These are phyloP conservation scores for Lithophane semibrunnea DNA, from an alignment of 2,888 invertebrate species.

Conservation along the genomic window DNA sequence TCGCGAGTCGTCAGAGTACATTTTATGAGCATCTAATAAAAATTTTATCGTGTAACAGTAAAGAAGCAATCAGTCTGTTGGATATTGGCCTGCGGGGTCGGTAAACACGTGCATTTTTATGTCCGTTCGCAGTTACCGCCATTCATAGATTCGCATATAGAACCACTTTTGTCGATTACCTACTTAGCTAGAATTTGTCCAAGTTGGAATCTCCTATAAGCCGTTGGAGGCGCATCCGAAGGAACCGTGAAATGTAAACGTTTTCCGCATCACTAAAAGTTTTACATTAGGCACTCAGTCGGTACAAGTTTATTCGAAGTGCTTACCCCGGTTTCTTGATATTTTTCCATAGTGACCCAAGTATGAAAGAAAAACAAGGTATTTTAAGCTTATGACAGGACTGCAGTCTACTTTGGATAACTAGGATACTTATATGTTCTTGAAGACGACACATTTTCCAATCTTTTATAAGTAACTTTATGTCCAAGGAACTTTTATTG, in stretches of 20 bases:
- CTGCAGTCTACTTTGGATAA: not conserved
- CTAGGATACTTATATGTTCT: not conserved
- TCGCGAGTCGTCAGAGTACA: constrained; percentile 87
- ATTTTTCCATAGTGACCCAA: constrained; percentile 11
- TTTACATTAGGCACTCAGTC: constrained; percentile 25
- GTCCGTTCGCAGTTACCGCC: constrained; percentile 80
- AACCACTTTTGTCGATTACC: constrained; percentile 74
- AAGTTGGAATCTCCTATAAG: constrained; percentile 35
- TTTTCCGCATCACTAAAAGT: constrained; percentile 18
- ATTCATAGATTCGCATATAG: constrained; percentile 76
- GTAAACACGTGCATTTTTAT: constrained; percentile 90
- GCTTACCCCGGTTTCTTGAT: constrained; percentile 2
- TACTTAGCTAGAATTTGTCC: constrained; percentile 59
- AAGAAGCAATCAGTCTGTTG: constrained; percentile 90
- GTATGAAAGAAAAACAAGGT: constrained; percentile 1
- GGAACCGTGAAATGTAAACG: constrained; percentile 29
- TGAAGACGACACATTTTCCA: not conserved
- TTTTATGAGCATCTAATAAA: constrained; percentile 89
- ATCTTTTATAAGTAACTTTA: not conserved
- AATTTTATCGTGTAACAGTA: constrained; percentile 90
- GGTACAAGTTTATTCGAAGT: constrained; percentile 21
- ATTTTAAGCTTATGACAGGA: not conserved
- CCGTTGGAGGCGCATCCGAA: constrained; percentile 20
- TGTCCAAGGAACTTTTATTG: not conserved
- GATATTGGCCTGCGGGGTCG: constrained; percentile 88